Base-by-base conservation (phyloP, 2,797 vertebrate genomes). In the Mus minutoides region DNA sequence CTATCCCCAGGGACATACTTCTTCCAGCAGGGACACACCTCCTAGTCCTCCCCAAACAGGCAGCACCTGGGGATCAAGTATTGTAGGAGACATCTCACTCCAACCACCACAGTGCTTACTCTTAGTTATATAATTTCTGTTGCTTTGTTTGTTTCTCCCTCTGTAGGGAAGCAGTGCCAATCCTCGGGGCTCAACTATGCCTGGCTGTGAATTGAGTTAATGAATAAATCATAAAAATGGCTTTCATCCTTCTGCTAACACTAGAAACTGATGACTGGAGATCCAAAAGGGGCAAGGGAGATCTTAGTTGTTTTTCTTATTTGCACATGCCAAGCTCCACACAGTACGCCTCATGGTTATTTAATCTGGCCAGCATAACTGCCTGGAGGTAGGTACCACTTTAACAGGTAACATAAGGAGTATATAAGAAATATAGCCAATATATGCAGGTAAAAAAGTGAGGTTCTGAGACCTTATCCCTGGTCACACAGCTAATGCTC, bases 241-340 rank as follows among this genome's bases (percentile, higher is more conserved):
- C 11, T 79, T 46, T 78, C 19, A 37, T 71, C 29, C 21, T 94
- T 88, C 86, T 91, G 31, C 22, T 83, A 83, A 86, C 10, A 16
- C 80, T 93, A 64, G 46, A 89, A 94, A 79, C 43, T 87, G 40
- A 29, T 52, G 40, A 56, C 69, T n/a, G 16, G 49, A 92, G 26
- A 77, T 67, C 34, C 29, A 84, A n/a, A 84, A 85, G 80, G 80
- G 34, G 3, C 31, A 78, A 62, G 78, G 49, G 73, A 40, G 46
- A 77, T 88, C 79, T 77, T 92, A 54, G 37, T 22, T 92, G 49
- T 88, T 96, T 94, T 91, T 87, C 40, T 85, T 88, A 85, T 60
- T 92, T 87, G 11, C 40, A 95, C 46, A 29, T 79, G 34, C 6
- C 67, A 89, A 29, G 13, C 3, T 1, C 46, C n/a, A 1, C 75